Evolutionary conservation across 2,113 vertebrate genomes (phyloP).

Genomic region (Galemys pyrenaicus): DNA sequence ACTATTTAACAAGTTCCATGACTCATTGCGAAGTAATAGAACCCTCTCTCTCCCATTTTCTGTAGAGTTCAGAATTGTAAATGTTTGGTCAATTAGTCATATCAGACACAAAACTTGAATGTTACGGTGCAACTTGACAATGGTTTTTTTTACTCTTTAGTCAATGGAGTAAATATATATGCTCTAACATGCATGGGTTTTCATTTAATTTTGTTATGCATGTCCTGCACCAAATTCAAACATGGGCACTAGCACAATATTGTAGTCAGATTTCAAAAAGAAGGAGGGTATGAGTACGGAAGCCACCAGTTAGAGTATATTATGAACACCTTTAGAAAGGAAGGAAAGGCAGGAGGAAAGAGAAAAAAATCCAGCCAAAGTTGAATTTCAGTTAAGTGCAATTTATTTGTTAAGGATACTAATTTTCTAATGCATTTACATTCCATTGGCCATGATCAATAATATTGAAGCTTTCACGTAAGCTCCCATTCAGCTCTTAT

Average conservation of each 20-base stretch:
- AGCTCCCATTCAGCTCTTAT: background rate
- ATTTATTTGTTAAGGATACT: slow-evolving; percentile 15
- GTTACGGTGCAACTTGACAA: background rate
- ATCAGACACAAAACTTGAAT: background rate
- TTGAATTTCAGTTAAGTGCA: background rate
- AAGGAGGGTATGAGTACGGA: background rate
- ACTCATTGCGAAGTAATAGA: background rate
- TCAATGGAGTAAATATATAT: background rate
- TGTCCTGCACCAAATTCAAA: background rate
- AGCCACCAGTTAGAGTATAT: background rate
- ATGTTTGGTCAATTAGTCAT: background rate
- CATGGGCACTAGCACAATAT: background rate
- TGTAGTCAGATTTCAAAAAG: background rate
- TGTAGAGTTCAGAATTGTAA: background rate
- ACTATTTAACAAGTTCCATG: background rate
- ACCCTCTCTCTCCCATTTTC: background rate
- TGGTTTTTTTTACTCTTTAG: background rate
- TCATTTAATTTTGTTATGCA: background rate
- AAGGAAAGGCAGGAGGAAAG: background rate
- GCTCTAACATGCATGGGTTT: background rate
- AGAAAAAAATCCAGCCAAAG: background rate
- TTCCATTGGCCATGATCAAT: background rate
- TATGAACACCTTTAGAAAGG: background rate
- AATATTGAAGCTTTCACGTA: background rate
- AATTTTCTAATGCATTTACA: background rate